Evolutionary conservation across 2,113 vertebrate species (phyloP), one percentile per base, ranked within the genome.

Genomic region (Pachyramphus minor): DNA sequence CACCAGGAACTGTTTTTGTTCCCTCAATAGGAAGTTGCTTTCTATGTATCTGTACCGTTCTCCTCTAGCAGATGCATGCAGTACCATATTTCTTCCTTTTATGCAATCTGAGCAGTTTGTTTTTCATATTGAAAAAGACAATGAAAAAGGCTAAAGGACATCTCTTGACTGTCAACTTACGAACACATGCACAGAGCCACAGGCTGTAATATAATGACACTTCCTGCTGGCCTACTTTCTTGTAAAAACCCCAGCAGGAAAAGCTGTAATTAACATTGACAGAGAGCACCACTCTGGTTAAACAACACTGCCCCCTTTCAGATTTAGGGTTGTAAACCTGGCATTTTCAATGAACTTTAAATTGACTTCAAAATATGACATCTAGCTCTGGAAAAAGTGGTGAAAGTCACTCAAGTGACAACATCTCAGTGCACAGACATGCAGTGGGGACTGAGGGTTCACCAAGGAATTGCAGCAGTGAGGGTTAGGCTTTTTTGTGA

Each of bases 141-240:
- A n/a, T 50, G n/a, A 74, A 80, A 84, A 92, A 86, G 90, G 68
- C 83, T 86, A 92, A 88, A 93, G 82, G 87, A 93, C 1, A 6
- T 86, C 33, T 94, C 79, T 82, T 80, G 63, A 92, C 90, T 94
- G 90, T 92, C 93, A 88, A 9, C 42, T 95, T 74, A 59, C 31
- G 55, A 94, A 84, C 90, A 88, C 93, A 85, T 60, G 85, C 72
- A 71, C 71, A 52, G 72, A 96, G 78, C 93, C 93, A 86, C 68
- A 88, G 93, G 90, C 95, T 96, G 82, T 93, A 96, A 78, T 86
- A 92, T 94, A 94, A 96, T 95, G 92, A 95, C 90, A 72, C 90
- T 94, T 96, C 85, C 85, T 95, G 87, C 93, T 96, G 95, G 95
- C 96, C 92, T 94, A 84, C 82, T 93, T 96, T 90, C 92, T 75